Evolutionary conservation across 2,888 invertebrate species (phyloP), one percentile per base, ranked within the genome.

Genomic region (Campopleginae sp.): DNA sequence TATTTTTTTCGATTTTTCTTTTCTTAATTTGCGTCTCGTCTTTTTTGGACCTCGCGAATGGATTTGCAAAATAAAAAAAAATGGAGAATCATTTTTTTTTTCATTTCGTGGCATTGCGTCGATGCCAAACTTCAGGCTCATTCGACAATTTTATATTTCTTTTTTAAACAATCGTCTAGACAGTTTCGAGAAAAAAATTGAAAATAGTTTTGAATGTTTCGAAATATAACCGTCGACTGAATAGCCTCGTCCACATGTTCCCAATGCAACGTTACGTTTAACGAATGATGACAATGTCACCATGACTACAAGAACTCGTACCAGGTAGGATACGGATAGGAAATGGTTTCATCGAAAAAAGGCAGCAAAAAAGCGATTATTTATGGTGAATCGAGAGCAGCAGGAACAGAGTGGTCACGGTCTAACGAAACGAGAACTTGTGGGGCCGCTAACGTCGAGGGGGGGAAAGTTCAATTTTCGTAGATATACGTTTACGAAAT

Each of bases 271-370:
- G 51, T 14, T 23, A 61, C 70, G 70, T n/a, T 27, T 63, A 31
- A 51, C 61, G 19, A 38, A 54, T n/a, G n/a, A 72, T 46, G 66
- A 51, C 63, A 63, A 63, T 70, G 77, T 84, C 80, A 63, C 84
- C 75, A 86, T 86, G 84, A 46, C 74, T 75, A 86, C 86, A 75
- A 31, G 48, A 84, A 76, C 75, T 58, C 78, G 80, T 79, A 33
- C 80, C 83, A 48, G 66, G 65, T 68, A 46, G 31, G n/a, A n/a
- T 70, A 61, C 61, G 10, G 51, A 17, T 65, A 51, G 76, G 44
- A 51, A 65, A 78, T 74, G 70, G 46, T 78, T 51, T 12, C 27
- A 31, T 54, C 14, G 74, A 58, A 61, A 51, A 72, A 42, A 33
- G 63, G 8, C n/a, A 27, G 78, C 42, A 48, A 74, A 27, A 58